Evolutionary conservation across 2,113 vertebrate species (phyloP).

Genomic region (Caranx ignobilis): DNA sequence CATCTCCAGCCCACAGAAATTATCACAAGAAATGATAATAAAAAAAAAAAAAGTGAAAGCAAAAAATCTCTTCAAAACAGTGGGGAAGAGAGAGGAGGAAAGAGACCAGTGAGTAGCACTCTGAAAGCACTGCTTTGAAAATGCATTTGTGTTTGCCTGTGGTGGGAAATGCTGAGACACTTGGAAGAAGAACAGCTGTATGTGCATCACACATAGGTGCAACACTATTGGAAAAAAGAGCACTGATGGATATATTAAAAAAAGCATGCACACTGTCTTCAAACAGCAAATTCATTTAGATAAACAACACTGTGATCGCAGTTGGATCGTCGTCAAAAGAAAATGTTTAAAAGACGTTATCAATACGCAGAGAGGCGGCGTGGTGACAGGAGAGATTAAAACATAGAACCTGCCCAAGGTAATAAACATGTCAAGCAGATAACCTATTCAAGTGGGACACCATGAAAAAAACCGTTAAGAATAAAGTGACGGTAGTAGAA

Average conservation of each 20-base stretch:
- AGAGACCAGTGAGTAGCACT: slow-evolving; percentile 18
- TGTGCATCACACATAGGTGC: background rate
- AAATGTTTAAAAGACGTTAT: background rate
- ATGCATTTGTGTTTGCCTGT: slow-evolving; percentile 10
- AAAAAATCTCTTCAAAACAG: slow-evolving; percentile 24
- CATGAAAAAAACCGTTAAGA: background rate
- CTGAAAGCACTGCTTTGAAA: slow-evolving; percentile 33
- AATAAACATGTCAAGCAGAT: slow-evolving; percentile 10
- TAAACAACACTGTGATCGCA: background rate
- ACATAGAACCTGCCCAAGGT: background rate
- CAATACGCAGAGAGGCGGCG: background rate
- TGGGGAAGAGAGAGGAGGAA: slow-evolving; percentile 12
- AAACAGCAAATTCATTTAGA: background rate
- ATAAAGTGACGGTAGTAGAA: background rate
- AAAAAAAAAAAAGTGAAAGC: slow-evolving; percentile 25
- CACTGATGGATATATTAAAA: background rate
- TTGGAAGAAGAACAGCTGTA: background rate
- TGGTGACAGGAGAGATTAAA: slow-evolving; percentile 1
- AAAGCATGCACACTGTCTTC: background rate
- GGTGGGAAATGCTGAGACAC: slow-evolving; percentile 20
- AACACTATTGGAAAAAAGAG: background rate
- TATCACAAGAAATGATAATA: slow-evolving; percentile 25
- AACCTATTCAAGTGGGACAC: background rate
- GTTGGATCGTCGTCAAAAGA: background rate
- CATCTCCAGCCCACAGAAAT: slow-evolving; percentile 51